Evolutionary conservation across 2,113 vertebrate genomes (phyloP).

Genomic region (Eptesicus fuscus): DNA sequence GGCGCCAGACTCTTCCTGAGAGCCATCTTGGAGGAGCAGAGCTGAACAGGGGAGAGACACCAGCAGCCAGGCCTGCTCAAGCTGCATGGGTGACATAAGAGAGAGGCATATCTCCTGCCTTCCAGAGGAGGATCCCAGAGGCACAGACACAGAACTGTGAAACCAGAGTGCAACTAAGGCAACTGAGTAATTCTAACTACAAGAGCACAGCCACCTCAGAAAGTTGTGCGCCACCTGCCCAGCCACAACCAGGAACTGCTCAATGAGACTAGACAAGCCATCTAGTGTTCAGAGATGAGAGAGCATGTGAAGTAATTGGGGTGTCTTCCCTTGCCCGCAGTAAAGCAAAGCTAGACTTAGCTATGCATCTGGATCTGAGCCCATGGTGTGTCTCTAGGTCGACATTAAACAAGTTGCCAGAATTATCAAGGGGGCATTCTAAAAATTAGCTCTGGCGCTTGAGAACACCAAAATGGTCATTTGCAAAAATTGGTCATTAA

Average conservation of each 20-base stretch:
- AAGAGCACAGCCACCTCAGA: not conserved
- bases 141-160: not conserved
- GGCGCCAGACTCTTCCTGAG: not conserved
- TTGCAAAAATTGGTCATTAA: conserved; percentile 73
- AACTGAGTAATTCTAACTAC: accelerated
- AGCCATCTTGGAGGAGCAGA: not conserved
- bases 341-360: conserved; percentile 3
- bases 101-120: not conserved
- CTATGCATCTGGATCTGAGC: not conserved
- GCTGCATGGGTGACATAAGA: not conserved
- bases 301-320: accelerated
- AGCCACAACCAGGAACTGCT: too few relatives aligned
- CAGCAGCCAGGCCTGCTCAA: not conserved
- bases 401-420: conserved; percentile 59
- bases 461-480: conserved; percentile 63
- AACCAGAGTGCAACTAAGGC: not conserved
- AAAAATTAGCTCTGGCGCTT: conserved; percentile 58
- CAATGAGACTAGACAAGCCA: not conserved
- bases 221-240: not conserved
- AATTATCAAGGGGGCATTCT: conserved; percentile 52
- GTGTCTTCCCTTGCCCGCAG: not conserved
- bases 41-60: not conserved
- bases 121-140: too few relatives aligned
- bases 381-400: conserved; percentile 57
- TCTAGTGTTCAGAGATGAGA: not conserved